Evolutionary conservation across 1,140 invertebrate genomes (phyloP), one percentile per base, ranked within the genome.

Genomic region (Drosophila paulistorum): DNA sequence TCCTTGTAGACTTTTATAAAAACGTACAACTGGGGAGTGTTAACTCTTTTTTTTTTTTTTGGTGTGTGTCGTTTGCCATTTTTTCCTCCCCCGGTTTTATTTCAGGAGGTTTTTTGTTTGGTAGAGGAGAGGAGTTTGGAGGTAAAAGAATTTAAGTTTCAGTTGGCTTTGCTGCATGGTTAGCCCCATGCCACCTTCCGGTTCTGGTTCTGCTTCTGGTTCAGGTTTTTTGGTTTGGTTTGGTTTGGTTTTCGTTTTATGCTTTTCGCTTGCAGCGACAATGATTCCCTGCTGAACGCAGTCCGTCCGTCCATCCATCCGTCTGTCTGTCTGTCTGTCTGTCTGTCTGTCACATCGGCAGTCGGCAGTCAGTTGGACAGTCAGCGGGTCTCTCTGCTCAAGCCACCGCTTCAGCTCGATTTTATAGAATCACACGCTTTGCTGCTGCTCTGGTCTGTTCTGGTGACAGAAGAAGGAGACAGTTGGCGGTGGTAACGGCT

Each of bases 351-450:
- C 14, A 37, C 30, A 10, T 33, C 14, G 17, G 45, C 45, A 51
- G 45, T 7, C 30, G 30, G 10, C 35, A 10, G 35, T 10, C 45
- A 51, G 45, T 51, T 51, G 45, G 45, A 51, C 45, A 51, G 17
- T 51, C 45, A 39, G 37, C 37, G 13, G 45, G 45, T 51, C 35
- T 23, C 17, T 33, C 10, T n/a, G 2, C 39, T 20, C 13, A 7
- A 41, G 14, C 42, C 63, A 23, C 11, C 7, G 39, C 71, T 37
- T 57, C 66, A 55, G 35, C 79, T 71, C 70, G 79, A 78, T 83
- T 83, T 87, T 89, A 87, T 89, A 79, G 84, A 83, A 87, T 87
- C 84, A 81, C 84, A 84, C 84, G 84, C 71, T 84, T 81, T 73
- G 84, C 65, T 81, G 64, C 57, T 51, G 45, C 23, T 42, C 69